Percentiles rank a stretch among this genome's conserved stretches.
These are phyloP conservation scores for Gibbula magus DNA, from an alignment of 2,888 invertebrate species.

Conservation along the genomic window DNA sequence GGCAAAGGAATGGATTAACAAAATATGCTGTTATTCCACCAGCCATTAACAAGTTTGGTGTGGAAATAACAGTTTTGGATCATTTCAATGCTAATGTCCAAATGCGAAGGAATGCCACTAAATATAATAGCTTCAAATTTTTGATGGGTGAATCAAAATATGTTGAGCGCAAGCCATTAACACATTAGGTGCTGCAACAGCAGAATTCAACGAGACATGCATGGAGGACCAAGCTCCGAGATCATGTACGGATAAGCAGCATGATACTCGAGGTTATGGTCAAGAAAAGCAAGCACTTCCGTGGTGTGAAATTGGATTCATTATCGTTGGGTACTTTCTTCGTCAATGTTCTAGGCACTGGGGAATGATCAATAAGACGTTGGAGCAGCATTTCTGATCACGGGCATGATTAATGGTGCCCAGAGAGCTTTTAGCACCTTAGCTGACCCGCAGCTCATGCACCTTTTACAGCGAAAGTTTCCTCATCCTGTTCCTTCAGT, in stretches of 20 bases:
- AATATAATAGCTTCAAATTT: no score
- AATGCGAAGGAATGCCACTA: no score
- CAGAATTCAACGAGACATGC: background rate
- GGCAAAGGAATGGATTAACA: no score
- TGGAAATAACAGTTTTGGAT: background rate
- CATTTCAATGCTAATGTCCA: no score
- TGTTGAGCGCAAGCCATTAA: no score
- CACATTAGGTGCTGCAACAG: background rate
- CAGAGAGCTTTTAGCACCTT: constrained; percentile 22
- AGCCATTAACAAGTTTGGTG: background rate
- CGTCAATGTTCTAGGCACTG: background rate
- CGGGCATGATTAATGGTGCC: constrained; percentile 8
- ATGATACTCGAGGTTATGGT: background rate
- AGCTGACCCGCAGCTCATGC: background rate
- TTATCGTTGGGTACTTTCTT: constrained; percentile 19
- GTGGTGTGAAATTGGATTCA: constrained; percentile 25
- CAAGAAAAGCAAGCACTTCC: constrained; percentile 5
- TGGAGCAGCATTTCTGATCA: background rate
- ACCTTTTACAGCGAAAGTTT: background rate
- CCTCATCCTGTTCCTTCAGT: background rate
- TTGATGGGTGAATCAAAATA: no score
- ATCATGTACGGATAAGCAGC: background rate
- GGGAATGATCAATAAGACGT: constrained; percentile 11
- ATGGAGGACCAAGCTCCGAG: background rate
- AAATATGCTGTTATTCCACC: no score